Conservation (phyloP, 2,888 invertebrate genomes). For the Mycogona germanica region DNA sequence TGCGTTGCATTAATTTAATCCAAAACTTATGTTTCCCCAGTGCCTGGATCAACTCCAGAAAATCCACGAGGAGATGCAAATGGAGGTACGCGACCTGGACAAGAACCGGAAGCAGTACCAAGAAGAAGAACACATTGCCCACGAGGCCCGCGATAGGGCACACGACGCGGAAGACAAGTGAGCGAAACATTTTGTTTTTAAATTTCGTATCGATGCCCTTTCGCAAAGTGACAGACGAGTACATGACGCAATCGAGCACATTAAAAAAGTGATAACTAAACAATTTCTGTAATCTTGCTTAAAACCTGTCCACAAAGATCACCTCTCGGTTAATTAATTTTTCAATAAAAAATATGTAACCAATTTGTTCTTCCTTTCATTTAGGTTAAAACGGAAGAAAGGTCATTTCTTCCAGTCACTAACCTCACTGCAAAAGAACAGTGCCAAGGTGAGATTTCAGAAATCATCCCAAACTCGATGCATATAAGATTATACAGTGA, state of each 20-base stretch:
- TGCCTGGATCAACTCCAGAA: constrained; percentile 67
- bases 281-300: no score
- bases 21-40: constrained; percentile 39
- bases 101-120: constrained; percentile 90
- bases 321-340: no score
- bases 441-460: constrained; percentile 61
- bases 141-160: constrained; percentile 88
- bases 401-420: constrained; percentile 94
- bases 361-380: no score
- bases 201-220: constrained; percentile 6
- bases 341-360: no score
- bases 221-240: not conserved
- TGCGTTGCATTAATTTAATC: constrained; percentile 1
- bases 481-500: not conserved
- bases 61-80: constrained; percentile 80
- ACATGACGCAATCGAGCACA: not conserved
- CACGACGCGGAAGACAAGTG: constrained; percentile 82
- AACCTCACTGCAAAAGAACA: constrained; percentile 89
- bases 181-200: constrained; percentile 13
- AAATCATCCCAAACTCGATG: not conserved
- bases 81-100: constrained; percentile 76
- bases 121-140: constrained; percentile 90
- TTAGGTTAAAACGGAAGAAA: constrained; percentile 75
- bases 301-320: no score
- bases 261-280: not conserved